Percentiles rank a stretch among this genome's conserved stretches.
Evolutionary conservation across 2,113 vertebrate species (phyloP).

Genomic region (Bombycilla garrulus): DNA sequence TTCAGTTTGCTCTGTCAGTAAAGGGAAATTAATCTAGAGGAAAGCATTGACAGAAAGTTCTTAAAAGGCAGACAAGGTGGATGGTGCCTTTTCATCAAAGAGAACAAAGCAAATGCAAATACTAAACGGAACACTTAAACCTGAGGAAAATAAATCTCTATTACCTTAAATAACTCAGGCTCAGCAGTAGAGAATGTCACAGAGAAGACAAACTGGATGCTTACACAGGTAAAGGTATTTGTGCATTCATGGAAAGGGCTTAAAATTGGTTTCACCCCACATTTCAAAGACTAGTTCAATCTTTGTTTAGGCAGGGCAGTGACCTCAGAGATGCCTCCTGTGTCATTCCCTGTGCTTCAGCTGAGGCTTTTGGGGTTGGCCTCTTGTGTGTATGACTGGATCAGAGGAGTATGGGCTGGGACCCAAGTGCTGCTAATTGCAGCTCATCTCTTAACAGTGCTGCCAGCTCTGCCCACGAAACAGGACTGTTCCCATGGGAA

Average conservation of each 20-base stretch:
- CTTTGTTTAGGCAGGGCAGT: neutral
- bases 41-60: neutral
- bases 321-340: neutral
- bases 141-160: neutral
- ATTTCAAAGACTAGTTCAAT: neutral
- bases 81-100: neutral
- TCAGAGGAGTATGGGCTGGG: neutral
- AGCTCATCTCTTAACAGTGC: neutral
- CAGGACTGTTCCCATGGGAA: neutral
- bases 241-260: neutral
- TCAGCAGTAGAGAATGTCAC: neutral
- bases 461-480: neutral
- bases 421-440: neutral
- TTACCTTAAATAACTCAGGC: neutral
- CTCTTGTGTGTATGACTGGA: accelerated
- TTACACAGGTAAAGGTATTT: neutral
- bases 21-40: neutral
- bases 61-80: neutral
- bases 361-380: neutral
- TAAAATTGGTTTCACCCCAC: neutral
- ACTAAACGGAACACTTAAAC: neutral
- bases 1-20: neutral
- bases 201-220: neutral
- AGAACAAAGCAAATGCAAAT: neutral
- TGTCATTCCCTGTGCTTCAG: neutral